Conservation (phyloP, 2,888 invertebrate genomes). For the Hyposoter didymator region DNA sequence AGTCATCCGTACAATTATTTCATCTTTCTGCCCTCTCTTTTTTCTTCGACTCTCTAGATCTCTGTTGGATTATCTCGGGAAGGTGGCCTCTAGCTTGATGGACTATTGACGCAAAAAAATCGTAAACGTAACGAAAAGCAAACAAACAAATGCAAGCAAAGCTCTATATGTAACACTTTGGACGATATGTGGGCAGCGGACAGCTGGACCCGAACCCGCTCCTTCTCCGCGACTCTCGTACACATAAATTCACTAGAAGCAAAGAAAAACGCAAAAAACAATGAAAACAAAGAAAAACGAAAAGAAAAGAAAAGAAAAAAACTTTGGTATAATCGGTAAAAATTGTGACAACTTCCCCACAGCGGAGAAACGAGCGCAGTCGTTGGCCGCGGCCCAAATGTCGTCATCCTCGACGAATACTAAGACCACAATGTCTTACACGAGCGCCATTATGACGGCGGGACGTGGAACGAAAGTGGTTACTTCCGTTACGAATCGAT, state of each 20-base stretch:
- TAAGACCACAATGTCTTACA: slow-evolving; percentile 86
- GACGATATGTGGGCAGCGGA: slow-evolving; percentile 60
- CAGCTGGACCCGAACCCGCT: slow-evolving; percentile 49
- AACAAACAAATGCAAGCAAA: slow-evolving; percentile 1
- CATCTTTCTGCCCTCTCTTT: slow-evolving; percentile 44
- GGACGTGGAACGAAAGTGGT: slow-evolving; percentile 84
- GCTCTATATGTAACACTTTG: slow-evolving; percentile 31
- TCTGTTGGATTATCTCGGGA: slow-evolving; percentile 39
- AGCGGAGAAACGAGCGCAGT: slow-evolving; percentile 85
- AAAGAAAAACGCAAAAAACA: slow-evolving; percentile 15
- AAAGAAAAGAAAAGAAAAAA: slow-evolving; percentile 27
- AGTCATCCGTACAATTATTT: slow-evolving; percentile 60
- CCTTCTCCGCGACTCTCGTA: slow-evolving; percentile 60
- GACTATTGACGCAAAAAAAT: slow-evolving; percentile 18
- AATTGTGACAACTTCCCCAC: slow-evolving; percentile 69
- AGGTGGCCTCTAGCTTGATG: slow-evolving; percentile 36
- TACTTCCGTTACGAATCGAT: slow-evolving; percentile 87
- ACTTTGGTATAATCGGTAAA: slow-evolving; percentile 58
- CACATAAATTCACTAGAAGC: slow-evolving; percentile 35
- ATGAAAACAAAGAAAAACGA: slow-evolving; percentile 2
- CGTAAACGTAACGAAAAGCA: slow-evolving; percentile 27
- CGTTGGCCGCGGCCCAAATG: slow-evolving; percentile 82
- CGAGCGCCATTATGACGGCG: slow-evolving; percentile 86
- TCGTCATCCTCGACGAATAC: slow-evolving; percentile 85
- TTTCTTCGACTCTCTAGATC: slow-evolving; percentile 58